Base-by-base conservation (phyloP, 2,797 vertebrate species). In the Brachyrhaphis roseni region DNA sequence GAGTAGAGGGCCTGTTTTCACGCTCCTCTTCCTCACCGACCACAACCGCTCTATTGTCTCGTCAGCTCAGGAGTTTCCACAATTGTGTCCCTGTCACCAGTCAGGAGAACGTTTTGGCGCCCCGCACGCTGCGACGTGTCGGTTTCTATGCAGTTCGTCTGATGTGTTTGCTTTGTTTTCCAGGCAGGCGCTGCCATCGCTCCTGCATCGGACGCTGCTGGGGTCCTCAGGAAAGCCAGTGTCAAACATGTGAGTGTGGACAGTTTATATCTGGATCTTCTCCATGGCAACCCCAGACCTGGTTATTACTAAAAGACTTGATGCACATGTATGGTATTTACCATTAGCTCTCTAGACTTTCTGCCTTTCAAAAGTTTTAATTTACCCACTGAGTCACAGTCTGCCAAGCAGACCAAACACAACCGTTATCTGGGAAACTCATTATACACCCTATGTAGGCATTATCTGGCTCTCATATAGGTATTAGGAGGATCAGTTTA, bases 151-250 rank as follows among this genome's bases (percentile, higher is more conserved):
- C 45, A 79, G 80, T 84, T 87, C 80, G 57, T 36, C 45, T 18
- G 20, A n/a, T 41, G 12, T 3, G 68, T 71, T 76, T 31, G 76
- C 75, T 91, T 43, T 85, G 43, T 75, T 88, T 85, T 84, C 16
- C 91, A 99, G 98, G 98, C 95, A 95, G 96, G 78, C 96, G 96
- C 49, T 99, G 98, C 87, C 97, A 99, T 89, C 97, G 98, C 66
- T 97, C 97, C 2, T 99, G 98, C 87, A 97, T 96, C 3, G 98
- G 98, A 64, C 96, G 97, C 72, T 99, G 98, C 91, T 99, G 98
- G 98, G 97, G 98, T 64, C 97, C 97, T 59, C 97, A 97, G 23
- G 97, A 98, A 68, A 95, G 97, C 79, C 97, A 99, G 84, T 99
- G 98, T 91, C 98, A 99, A 91, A 98, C 95, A 75, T 95, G 98